These are phyloP conservation scores for Dreissena rostriformis DNA, from an alignment of 1,140 invertebrate species.

Conservation along the genomic window DNA sequence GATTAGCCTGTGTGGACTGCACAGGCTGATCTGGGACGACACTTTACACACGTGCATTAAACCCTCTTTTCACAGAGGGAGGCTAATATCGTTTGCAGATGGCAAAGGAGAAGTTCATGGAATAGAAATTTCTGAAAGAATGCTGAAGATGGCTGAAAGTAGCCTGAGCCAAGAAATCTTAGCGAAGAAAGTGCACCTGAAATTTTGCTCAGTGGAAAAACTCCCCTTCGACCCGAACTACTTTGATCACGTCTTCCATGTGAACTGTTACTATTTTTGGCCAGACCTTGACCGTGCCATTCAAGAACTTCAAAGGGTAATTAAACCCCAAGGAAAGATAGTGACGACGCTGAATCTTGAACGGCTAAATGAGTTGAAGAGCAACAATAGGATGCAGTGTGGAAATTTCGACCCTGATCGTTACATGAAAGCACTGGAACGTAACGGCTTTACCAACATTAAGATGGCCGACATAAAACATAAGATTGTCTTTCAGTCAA, in stretches of 20 bases:
- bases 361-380: constrained; percentile 10
- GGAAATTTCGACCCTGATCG: constrained; percentile 62
- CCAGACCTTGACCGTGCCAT: constrained; percentile 50
- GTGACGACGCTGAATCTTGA: constrained; percentile 59
- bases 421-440: constrained; percentile 66
- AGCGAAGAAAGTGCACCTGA: constrained; percentile 61
- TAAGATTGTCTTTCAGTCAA: not conserved
- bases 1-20: too few species aligned
- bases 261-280: constrained; percentile 73
- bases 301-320: constrained; percentile 66
- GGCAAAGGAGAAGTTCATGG: constrained; percentile 67
- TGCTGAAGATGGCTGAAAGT: constrained; percentile 56
- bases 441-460: constrained; percentile 65
- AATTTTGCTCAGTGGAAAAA: constrained; percentile 45
- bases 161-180: constrained; percentile 55
- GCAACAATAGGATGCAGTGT: constrained; percentile 60
- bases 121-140: constrained; percentile 64
- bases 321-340: constrained; percentile 67
- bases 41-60: too few species aligned
- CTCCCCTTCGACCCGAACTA: constrained; percentile 61
- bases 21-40: too few species aligned
- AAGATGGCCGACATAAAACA: constrained; percentile 13
- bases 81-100: too few species aligned
- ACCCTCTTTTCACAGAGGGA: too few species aligned
- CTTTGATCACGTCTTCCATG: constrained; percentile 68